These are phyloP conservation scores for Hymenopus coronatus DNA, from an alignment of 2,888 invertebrate genomes.

Conservation along the genomic window DNA sequence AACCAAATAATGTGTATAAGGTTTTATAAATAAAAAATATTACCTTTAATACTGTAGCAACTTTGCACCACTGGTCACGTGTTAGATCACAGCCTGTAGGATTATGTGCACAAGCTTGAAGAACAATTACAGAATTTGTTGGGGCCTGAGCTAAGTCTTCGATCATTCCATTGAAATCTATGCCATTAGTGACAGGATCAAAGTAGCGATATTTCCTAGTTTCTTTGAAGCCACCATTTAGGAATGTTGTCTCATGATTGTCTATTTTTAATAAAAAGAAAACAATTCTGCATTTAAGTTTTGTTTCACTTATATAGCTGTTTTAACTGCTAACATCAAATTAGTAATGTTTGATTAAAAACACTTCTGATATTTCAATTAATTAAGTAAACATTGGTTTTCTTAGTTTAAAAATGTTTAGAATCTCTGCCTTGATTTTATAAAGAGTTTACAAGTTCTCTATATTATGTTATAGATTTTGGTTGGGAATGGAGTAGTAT, in stretches of 20 bases:
- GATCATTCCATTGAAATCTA: slow-evolving; percentile 71
- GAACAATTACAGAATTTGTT: slow-evolving; percentile 64
- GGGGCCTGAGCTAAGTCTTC: slow-evolving; percentile 55
- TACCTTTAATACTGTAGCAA: slow-evolving; percentile 65
- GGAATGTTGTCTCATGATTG: slow-evolving; percentile 86
- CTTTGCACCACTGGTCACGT: slow-evolving; percentile 85
- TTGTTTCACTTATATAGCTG: too few relatives aligned
- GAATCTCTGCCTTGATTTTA: too few relatives aligned
- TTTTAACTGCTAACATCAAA: too few relatives aligned
- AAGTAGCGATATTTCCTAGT: slow-evolving; percentile 89
- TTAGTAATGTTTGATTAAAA: too few relatives aligned
- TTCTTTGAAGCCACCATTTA: slow-evolving; percentile 76
- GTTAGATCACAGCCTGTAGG: slow-evolving; percentile 97
- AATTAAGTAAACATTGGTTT: too few relatives aligned
- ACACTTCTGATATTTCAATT: too few relatives aligned
- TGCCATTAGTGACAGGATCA: slow-evolving; percentile 64
- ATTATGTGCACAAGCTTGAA: slow-evolving; percentile 97
- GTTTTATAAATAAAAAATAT: background rate
- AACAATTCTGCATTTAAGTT: background rate
- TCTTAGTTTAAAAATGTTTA: too few relatives aligned
- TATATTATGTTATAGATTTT: too few relatives aligned
- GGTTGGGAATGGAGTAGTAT: too few relatives aligned
- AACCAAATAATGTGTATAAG: too few relatives aligned
- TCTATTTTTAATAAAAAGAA: slow-evolving; percentile 53
- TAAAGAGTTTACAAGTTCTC: too few relatives aligned